Conservation (phyloP, 2,797 vertebrate genomes). For the Microcaecilia unicolor region DNA sequence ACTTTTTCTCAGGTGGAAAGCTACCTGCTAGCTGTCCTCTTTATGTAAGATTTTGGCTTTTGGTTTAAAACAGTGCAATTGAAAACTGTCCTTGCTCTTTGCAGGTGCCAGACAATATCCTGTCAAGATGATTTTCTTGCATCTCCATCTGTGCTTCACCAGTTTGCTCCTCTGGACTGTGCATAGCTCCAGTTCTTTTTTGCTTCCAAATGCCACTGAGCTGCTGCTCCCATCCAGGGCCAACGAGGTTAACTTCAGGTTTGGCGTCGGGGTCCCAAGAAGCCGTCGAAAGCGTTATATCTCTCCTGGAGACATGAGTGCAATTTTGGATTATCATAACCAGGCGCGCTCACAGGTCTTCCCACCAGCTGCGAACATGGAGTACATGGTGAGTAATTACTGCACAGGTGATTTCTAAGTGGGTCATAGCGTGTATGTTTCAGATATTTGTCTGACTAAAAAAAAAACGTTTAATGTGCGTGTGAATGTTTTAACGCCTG, state of each 20-base stretch:
- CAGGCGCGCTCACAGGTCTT: conserved; percentile 67
- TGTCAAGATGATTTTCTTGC: conserved; percentile 37
- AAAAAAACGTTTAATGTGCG: too few relatives aligned
- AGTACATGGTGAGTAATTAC: conserved; percentile 74
- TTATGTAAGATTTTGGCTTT: too few relatives aligned
- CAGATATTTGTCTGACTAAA: too few relatives aligned
- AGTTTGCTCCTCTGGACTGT: conserved; percentile 57
- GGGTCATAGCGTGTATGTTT: too few relatives aligned
- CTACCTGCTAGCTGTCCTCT: too few relatives aligned
- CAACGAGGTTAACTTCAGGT: neutral
- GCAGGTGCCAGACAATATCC: too few relatives aligned
- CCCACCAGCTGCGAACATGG: conserved; percentile 81
- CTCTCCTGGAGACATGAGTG: conserved; percentile 56
- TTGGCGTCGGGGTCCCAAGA: conserved; percentile 22
- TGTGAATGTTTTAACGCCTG: too few relatives aligned
- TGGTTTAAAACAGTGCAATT: too few relatives aligned
- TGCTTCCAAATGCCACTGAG: conserved; percentile 41
- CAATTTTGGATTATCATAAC: conserved; percentile 79
- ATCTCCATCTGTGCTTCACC: conserved; percentile 48
- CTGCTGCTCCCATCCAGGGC: conserved; percentile 8
- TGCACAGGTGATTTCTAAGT: too few relatives aligned
- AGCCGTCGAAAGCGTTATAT: conserved; percentile 51
- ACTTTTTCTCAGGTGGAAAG: too few relatives aligned
- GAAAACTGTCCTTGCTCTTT: too few relatives aligned
- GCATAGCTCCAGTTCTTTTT: conserved; percentile 29